phyloP scores from a whole-genome alignment of 1,140 invertebrate species.

The Solen grandis region DNA sequence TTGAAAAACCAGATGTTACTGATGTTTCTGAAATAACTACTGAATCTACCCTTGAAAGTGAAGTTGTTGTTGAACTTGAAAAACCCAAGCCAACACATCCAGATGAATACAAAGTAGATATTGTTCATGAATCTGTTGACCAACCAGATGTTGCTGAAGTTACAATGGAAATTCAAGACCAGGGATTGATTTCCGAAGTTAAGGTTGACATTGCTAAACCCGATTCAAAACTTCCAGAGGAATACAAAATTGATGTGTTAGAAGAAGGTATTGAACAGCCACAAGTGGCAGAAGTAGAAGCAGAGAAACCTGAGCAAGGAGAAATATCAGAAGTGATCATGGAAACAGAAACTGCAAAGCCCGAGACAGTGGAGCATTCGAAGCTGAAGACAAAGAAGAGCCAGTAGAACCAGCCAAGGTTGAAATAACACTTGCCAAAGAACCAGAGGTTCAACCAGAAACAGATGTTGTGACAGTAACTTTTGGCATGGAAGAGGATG shows the following conservation, averaged over 20 bases:
- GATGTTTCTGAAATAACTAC: conserved; percentile 19
- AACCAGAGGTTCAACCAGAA: conserved; percentile 50
- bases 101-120: conserved; percentile 48
- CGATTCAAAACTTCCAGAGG: conserved; percentile 50
- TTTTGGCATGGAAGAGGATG: conserved; percentile 51
- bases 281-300: conserved; percentile 59
- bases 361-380: conserved; percentile 42
- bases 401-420: conserved; percentile 60
- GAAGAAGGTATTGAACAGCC: conserved; percentile 59
- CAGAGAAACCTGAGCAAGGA: conserved; percentile 51
- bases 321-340: conserved; percentile 26
- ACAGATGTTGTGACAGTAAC: conserved; percentile 51
- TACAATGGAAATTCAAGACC: conserved; percentile 14
- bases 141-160: conserved; percentile 56
- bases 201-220: conserved; percentile 50
- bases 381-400: conserved; percentile 39
- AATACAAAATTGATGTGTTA: conserved; percentile 57
- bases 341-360: conserved; percentile 27
- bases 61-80: conserved; percentile 49
- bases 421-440: conserved; percentile 48
- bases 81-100: conserved; percentile 38
- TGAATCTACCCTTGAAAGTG: conserved; percentile 7
- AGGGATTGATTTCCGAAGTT: conserved; percentile 47
- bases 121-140: conserved; percentile 38
- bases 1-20: conserved; percentile 52